Percentiles rank a stretch among this genome's conserved stretches.
These are phyloP conservation scores for Agrotis clavis DNA, from an alignment of 2,888 invertebrate genomes.

Conservation along the genomic window DNA sequence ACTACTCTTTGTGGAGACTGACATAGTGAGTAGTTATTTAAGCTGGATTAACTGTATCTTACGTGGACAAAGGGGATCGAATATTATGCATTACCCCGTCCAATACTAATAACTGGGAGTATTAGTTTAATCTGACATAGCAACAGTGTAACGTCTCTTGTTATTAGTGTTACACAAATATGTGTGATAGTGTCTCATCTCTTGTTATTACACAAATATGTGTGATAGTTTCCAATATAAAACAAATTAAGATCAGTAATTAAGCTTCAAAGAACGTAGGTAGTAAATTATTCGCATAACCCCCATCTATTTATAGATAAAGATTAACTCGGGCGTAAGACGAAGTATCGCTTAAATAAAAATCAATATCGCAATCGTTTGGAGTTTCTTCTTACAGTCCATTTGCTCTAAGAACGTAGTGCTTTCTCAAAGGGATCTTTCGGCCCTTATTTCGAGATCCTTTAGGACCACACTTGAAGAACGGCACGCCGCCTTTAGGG, in stretches of 20 bases:
- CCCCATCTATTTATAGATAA: slow-evolving; percentile 68
- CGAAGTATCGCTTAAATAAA: slow-evolving; percentile 85
- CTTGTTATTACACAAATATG: slow-evolving; percentile 7
- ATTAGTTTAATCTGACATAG: not conserved
- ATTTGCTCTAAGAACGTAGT: slow-evolving; percentile 88
- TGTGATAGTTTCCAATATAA: not conserved
- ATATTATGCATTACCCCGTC: slow-evolving; percentile 16
- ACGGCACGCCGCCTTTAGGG: slow-evolving; percentile 84
- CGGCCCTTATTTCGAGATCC: slow-evolving; percentile 89
- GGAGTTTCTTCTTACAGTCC: slow-evolving; percentile 89
- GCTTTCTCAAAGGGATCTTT: slow-evolving; percentile 86
- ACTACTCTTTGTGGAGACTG: slow-evolving; percentile 12
- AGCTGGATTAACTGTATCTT: slow-evolving; percentile 54
- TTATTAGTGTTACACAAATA: slow-evolving; percentile 15
- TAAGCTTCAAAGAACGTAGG: slow-evolving; percentile 6
- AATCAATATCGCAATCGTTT: slow-evolving; percentile 89
- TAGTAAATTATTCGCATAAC: slow-evolving; percentile 26
- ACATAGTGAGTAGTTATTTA: slow-evolving; percentile 8
- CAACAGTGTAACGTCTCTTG: slow-evolving; percentile 11
- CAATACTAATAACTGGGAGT: slow-evolving; percentile 29
- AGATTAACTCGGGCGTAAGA: slow-evolving; percentile 72
- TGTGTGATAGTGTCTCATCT: slow-evolving; percentile 8
- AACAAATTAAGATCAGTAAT: slow-evolving; percentile 4
- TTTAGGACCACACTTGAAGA: slow-evolving; percentile 90
- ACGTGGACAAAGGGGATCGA: slow-evolving; percentile 50